phyloP scores from a whole-genome alignment of 1,140 invertebrate species.

The Drosophila repleta region DNA sequence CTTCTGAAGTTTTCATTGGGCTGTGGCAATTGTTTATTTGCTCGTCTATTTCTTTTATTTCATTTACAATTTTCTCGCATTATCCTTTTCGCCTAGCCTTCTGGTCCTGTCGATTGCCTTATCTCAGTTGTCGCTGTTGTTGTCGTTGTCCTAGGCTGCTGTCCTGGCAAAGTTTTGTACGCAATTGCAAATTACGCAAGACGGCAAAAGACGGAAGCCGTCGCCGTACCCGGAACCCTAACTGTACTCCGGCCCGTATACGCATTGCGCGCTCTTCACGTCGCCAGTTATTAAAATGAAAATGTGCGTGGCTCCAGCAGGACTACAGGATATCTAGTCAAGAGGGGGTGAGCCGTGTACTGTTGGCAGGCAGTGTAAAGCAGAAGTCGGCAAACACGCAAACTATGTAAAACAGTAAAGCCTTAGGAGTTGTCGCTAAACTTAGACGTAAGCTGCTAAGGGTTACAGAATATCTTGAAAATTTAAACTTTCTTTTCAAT shows the following conservation, averaged over 20 bases:
- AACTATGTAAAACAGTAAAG: conserved; percentile 28
- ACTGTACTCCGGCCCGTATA: conserved; percentile 6
- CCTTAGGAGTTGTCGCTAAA: conserved; percentile 1
- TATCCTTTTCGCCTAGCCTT: conserved; percentile 16
- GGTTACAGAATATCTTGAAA: too few species aligned
- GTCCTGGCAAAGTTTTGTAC: conserved; percentile 40
- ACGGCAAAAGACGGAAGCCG: neutral
- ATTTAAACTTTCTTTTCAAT: neutral
- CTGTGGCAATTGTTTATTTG: conserved; percentile 19
- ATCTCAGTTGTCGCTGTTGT: conserved; percentile 29
- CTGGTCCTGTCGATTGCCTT: conserved; percentile 16
- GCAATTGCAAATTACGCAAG: conserved; percentile 75
- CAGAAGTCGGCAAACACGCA: conserved; percentile 25
- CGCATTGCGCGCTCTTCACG: conserved; percentile 11
- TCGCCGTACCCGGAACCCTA: neutral
- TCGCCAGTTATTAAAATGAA: conserved; percentile 62
- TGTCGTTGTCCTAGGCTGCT: conserved; percentile 34
- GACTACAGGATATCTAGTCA: conserved; percentile 12
- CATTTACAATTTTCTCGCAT: conserved; percentile 13
- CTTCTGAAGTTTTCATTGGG: neutral
- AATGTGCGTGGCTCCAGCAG: conserved; percentile 52
- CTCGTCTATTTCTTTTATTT: conserved; percentile 21
- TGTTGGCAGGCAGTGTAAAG: too few species aligned
- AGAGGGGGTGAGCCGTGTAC: neutral
- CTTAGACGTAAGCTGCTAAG: neutral